Conservation (phyloP, 2,797 vertebrate species). For the Sebastes nivosus region DNA sequence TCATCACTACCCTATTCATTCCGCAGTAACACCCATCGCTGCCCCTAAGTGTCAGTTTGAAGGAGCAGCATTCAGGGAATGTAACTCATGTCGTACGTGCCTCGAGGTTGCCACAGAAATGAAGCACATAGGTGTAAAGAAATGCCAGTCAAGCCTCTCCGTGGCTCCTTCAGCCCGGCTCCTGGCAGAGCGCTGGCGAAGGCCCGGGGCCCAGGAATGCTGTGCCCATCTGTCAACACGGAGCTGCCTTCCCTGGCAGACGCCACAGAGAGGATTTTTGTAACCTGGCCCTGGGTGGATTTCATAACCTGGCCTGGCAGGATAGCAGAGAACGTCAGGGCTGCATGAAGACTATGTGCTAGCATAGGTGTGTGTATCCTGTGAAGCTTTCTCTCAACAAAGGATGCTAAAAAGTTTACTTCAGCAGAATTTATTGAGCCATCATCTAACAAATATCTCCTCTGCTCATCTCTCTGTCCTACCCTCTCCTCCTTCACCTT, state of each 20-base stretch:
- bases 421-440: constrained; percentile 3
- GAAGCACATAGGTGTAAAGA: constrained; percentile 85
- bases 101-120: constrained; percentile 82
- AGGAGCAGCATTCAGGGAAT: constrained; percentile 74
- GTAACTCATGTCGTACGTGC: constrained; percentile 80
- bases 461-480: constrained; percentile 32
- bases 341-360: constrained; percentile 54
- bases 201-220: constrained; percentile 81
- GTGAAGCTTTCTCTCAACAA: neutral
- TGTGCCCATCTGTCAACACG: constrained; percentile 83
- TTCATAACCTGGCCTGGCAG: constrained; percentile 75
- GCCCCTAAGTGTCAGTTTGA: constrained; percentile 66
- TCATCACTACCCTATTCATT: constrained; percentile 63
- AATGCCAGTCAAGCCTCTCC: constrained; percentile 78
- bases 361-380: constrained; percentile 13
- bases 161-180: constrained; percentile 68
- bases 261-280: constrained; percentile 80
- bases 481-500: constrained; percentile 76
- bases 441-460: constrained; percentile 16
- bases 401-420: neutral
- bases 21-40: constrained; percentile 60
- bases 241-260: constrained; percentile 81
- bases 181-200: constrained; percentile 75
- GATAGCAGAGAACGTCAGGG: constrained; percentile 26
- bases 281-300: constrained; percentile 80